A percentile compares a stretch with the other conserved stretches of the same genome.
Conservation (phyloP, 2,113 vertebrate genomes). For the Ascaphus truei region DNA sequence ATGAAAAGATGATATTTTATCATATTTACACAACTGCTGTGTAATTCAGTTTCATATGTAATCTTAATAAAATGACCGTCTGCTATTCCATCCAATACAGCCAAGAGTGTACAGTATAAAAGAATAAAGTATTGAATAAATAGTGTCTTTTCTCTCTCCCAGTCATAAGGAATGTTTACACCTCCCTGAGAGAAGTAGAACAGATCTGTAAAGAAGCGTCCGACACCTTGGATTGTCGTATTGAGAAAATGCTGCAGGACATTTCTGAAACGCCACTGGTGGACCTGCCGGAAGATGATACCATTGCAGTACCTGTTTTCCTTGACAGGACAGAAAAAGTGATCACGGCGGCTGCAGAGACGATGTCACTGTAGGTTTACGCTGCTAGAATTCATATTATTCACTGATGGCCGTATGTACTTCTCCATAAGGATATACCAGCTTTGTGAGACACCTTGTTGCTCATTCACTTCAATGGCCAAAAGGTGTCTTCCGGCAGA, state of each 20-base stretch:
- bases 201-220: conserved; percentile 47
- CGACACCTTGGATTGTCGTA: conserved; percentile 72
- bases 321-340: conserved; percentile 56
- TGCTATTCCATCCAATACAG: not conserved
- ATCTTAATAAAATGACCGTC: not conserved
- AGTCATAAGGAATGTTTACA: conserved; percentile 61
- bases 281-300: conserved; percentile 59
- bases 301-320: conserved; percentile 55
- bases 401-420: not conserved
- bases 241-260: conserved; percentile 57
- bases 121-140: no score
- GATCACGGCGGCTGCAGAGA: conserved; percentile 43
- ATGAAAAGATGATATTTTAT: no score
- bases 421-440: no score
- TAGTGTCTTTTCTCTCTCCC: conserved; percentile 27
- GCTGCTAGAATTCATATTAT: not conserved
- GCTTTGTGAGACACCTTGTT: no score
- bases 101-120: no score
- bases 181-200: conserved; percentile 57
- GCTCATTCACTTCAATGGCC: no score
- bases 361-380: conserved; percentile 58
- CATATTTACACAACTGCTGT: no score
- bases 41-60: not conserved
- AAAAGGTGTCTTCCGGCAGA: no score
- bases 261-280: conserved; percentile 60